Percentiles rank a stretch among this genome's conserved stretches.
phyloP scores from a whole-genome alignment of 2,797 vertebrate species.

The Pampus argenteus region DNA sequence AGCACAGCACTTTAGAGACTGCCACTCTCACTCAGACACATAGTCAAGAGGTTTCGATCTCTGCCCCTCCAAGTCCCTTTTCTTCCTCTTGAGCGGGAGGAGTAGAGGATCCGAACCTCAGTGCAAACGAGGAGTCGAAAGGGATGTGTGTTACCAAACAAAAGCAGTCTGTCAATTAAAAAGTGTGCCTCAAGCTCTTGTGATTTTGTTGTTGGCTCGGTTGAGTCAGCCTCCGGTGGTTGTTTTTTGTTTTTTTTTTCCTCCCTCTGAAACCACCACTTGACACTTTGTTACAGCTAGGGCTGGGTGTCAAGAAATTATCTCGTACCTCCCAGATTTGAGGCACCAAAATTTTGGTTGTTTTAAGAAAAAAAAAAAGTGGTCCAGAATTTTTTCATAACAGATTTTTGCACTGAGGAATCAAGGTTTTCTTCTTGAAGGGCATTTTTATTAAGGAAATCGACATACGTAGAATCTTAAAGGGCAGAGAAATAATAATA shows the following conservation, averaged over 20 bases:
- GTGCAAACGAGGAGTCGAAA: slow-evolving; percentile 46
- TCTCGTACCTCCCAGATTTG: slow-evolving; percentile 3
- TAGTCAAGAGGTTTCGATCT: slow-evolving; percentile 61
- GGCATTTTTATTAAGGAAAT: slow-evolving; percentile 39
- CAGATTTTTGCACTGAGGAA: slow-evolving; percentile 43
- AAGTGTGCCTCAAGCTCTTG: slow-evolving; percentile 69
- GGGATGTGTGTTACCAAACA: slow-evolving; percentile 58
- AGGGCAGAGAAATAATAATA: not conserved
- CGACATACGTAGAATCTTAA: not conserved
- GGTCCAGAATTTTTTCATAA: slow-evolving; percentile 8
- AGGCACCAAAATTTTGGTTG: not conserved
- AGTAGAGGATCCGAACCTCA: slow-evolving; percentile 49
- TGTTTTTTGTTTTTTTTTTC: slow-evolving; percentile 3
- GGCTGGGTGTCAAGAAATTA: slow-evolving; percentile 56
- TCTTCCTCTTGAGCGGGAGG: slow-evolving; percentile 9
- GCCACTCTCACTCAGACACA: slow-evolving; percentile 77
- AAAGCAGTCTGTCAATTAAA: slow-evolving; percentile 47
- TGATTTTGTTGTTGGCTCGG: slow-evolving; percentile 50
- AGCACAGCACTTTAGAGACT: slow-evolving; percentile 88
- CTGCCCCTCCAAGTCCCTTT: slow-evolving; percentile 52
- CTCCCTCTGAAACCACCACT: slow-evolving; percentile 19
- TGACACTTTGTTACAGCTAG: slow-evolving; percentile 46
- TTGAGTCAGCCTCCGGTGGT: slow-evolving; percentile 44
- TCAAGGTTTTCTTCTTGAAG: slow-evolving; percentile 38
- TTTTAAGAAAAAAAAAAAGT: not conserved